Conservation (phyloP, 2,113 vertebrate genomes). For the Mobula hypostoma region DNA sequence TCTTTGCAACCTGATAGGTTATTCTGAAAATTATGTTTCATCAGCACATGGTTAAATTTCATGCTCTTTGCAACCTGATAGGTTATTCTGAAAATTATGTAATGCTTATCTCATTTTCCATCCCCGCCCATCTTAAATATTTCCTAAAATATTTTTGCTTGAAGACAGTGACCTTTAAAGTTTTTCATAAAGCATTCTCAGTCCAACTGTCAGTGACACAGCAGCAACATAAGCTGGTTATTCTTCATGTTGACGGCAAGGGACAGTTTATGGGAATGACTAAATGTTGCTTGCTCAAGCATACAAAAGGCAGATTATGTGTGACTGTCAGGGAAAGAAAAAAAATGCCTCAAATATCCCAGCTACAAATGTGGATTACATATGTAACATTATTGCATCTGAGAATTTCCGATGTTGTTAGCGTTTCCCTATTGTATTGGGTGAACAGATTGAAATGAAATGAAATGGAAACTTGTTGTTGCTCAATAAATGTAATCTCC, state of each 20-base stretch:
- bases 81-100: background rate
- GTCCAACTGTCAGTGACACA: background rate
- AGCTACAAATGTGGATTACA: background rate
- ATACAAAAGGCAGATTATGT: background rate
- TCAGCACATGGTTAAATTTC: background rate
- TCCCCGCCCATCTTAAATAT: background rate
- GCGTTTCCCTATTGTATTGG: background rate
- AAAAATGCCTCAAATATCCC: background rate
- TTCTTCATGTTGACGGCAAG: background rate
- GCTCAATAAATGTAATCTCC: slow-evolving; percentile 32
- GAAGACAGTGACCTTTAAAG: background rate
- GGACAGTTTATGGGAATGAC: background rate
- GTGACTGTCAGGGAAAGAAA: background rate
- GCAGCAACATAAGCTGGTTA: background rate
- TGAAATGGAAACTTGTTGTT: slow-evolving; percentile 7
- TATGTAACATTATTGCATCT: background rate
- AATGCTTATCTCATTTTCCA: background rate
- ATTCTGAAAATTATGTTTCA: background rate
- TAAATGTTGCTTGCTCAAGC: background rate
- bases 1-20: background rate
- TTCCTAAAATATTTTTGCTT: background rate
- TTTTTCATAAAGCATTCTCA: background rate
- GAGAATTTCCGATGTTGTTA: background rate
- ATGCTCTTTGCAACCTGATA: background rate
- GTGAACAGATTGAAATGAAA: background rate